Conservation (phyloP, 2,888 invertebrate species). For the Volucella inflata region DNA sequence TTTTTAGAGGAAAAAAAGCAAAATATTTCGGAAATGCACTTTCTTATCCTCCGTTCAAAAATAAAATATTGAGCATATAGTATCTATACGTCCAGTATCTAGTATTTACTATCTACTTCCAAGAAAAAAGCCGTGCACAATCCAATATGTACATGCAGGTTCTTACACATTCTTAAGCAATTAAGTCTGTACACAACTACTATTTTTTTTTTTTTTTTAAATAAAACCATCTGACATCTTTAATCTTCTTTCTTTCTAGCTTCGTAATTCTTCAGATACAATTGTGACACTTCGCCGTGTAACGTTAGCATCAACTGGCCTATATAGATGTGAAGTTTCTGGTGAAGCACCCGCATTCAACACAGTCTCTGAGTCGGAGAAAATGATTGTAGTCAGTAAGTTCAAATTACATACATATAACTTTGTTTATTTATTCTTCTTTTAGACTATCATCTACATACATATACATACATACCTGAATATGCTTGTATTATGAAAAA, state of each 20-base stretch:
- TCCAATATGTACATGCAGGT: no score
- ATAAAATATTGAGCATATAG: no score
- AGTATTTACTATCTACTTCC: no score
- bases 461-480: constrained; percentile 29
- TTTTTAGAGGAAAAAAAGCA: no score
- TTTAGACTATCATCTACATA: constrained; percentile 6
- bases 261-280: constrained; percentile 87
- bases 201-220: not conserved
- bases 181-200: no score
- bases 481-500: constrained; percentile 46
- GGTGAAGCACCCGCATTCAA: constrained; percentile 91
- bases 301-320: constrained; percentile 88
- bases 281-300: constrained; percentile 88
- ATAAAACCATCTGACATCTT: constrained; percentile 27
- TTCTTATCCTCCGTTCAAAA: no score
- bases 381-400: constrained; percentile 91
- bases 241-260: constrained; percentile 82
- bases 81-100: no score
- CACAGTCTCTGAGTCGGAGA: constrained; percentile 89
- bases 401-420: constrained; percentile 74
- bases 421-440: not conserved
- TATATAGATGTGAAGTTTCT: constrained; percentile 91
- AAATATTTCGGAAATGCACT: no score
- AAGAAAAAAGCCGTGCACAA: no score
- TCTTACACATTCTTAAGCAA: no score